These are phyloP conservation scores for Hoplostethus mediterraneus DNA, from an alignment of 2,797 vertebrate species.

Conservation along the genomic window DNA sequence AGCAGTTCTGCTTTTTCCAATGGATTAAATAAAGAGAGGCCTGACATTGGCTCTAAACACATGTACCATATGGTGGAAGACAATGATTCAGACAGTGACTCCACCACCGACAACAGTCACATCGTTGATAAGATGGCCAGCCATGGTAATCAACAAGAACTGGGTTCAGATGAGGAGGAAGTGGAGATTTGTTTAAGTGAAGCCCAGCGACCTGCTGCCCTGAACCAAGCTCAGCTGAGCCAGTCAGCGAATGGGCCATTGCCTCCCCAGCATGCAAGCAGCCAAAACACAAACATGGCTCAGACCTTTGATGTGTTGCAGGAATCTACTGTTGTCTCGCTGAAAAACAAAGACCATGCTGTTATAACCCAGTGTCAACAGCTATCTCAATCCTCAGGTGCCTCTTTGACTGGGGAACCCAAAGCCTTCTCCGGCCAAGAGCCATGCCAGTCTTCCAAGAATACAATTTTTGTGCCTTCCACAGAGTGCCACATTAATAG, in stretches of 20 bases:
- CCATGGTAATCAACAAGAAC: slow-evolving; percentile 36
- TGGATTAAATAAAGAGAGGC: slow-evolving; percentile 46
- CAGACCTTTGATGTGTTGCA: slow-evolving; percentile 39
- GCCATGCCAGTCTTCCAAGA: slow-evolving; percentile 31
- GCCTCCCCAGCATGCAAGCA: background rate
- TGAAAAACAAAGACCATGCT: slow-evolving; percentile 35
- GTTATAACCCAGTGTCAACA: background rate
- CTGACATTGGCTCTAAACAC: slow-evolving; percentile 53
- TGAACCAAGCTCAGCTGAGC: slow-evolving; percentile 17
- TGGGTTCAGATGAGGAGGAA: slow-evolving; percentile 88
- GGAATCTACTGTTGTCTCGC: slow-evolving; percentile 34
- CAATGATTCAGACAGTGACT: slow-evolving; percentile 88
- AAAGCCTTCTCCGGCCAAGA: slow-evolving; percentile 19
- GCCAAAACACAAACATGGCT: slow-evolving; percentile 34
- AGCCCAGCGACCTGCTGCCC: slow-evolving; percentile 17
- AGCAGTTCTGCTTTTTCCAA: slow-evolving; percentile 66
- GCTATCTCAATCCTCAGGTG: slow-evolving; percentile 28
- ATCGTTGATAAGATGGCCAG: slow-evolving; percentile 20
- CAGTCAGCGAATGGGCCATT: slow-evolving; percentile 25
- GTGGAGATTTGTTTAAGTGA: slow-evolving; percentile 86
- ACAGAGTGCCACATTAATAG: slow-evolving; percentile 20
- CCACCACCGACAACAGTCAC: slow-evolving; percentile 66
- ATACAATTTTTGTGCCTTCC: slow-evolving; percentile 28
- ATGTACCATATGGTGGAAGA: slow-evolving; percentile 88
- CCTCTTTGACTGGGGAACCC: slow-evolving; percentile 20